Base-by-base conservation (phyloP, 2,888 invertebrate genomes). In the Caenorhabditis afra region DNA sequence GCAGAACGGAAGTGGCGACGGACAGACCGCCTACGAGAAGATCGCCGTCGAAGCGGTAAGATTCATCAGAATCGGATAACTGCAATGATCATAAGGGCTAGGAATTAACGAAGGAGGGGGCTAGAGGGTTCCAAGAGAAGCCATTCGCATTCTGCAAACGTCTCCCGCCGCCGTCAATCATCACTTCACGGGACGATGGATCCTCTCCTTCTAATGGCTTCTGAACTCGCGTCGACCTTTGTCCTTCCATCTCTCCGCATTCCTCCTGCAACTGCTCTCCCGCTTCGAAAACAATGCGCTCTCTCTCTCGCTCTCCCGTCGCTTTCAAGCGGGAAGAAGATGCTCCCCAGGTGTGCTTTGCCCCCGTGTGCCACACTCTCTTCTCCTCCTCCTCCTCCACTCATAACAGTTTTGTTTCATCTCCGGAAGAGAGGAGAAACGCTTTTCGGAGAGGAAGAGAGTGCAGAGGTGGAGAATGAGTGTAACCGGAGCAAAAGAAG, bases 321-420 rank as follows among this genome's bases (percentile, higher is more conserved):
- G 3, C 29, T 39, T 47, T 11, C 22, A 44, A 44, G 22, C 39
- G 55, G 66, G 37, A 44, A 29, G 65, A 12, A 11, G 47, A 7
- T 29, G 45, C 37, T 22, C 23, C 47, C 57, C 66, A 68, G 68
- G 59, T 68, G 68, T 68, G 68, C 59, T 68, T 59, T 68, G 61
- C 70, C 53, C 68, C 53, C 50, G 29, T 29, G 29, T 29, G 29
- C 29, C 29, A 29, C 29, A 29, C 29, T 29, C 29, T 29, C n/a
- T n/a, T n/a, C n/a, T n/a, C n/a, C n/a, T 29, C 7, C 29, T 29
- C 29, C 29, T 29, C 29, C 23, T 23, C 14, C 49, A 70, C 61
- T 61, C 70, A 70, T 61, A 70, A 61, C 70, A 52, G 70, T 70
- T 70, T 68, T 68, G 59, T 67, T 67, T 67, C 67, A 67, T 67